These are phyloP conservation scores for Ornithoptera priamus DNA, from an alignment of 2,888 invertebrate species.

Conservation along the genomic window DNA sequence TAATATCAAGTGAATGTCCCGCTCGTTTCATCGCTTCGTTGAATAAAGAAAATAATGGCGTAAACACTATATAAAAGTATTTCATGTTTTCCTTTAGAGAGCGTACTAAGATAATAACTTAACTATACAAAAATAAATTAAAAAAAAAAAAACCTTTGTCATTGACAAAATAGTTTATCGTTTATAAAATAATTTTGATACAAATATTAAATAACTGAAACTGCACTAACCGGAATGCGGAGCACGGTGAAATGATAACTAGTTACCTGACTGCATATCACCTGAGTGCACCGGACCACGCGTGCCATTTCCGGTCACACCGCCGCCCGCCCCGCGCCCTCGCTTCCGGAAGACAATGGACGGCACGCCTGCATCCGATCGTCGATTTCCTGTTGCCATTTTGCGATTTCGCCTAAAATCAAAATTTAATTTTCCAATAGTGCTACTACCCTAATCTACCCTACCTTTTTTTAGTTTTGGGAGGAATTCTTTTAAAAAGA, in stretches of 20 bases:
- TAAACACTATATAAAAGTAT: too few species aligned
- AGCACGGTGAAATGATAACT: conserved; percentile 22
- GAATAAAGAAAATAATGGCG: too few species aligned
- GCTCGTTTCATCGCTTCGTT: too few species aligned
- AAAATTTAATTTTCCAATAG: conserved; percentile 33
- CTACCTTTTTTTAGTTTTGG: too few species aligned
- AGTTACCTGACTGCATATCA: conserved; percentile 34
- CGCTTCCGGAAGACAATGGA: conserved; percentile 76
- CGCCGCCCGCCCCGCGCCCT: conserved; percentile 59
- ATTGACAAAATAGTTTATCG: too few species aligned
- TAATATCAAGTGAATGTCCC: too few species aligned
- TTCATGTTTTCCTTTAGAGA: too few species aligned
- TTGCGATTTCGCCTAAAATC: conserved; percentile 41
- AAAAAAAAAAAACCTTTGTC: too few species aligned
- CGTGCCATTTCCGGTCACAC: conserved; percentile 62
- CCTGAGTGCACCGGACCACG: conserved; percentile 51
- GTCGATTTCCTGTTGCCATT: conserved; percentile 58
- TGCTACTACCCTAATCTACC: not conserved
- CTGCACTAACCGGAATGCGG: conserved; percentile 13
- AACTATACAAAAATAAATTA: too few species aligned
- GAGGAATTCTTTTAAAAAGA: too few species aligned
- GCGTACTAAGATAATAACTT: too few species aligned
- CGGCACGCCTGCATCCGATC: conserved; percentile 63
- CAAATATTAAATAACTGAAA: not conserved
- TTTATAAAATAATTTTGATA: too few species aligned